Evolutionary conservation across 2,888 invertebrate species (phyloP), one percentile per base, ranked within the genome.

Genomic region (Apamea monoglypha): DNA sequence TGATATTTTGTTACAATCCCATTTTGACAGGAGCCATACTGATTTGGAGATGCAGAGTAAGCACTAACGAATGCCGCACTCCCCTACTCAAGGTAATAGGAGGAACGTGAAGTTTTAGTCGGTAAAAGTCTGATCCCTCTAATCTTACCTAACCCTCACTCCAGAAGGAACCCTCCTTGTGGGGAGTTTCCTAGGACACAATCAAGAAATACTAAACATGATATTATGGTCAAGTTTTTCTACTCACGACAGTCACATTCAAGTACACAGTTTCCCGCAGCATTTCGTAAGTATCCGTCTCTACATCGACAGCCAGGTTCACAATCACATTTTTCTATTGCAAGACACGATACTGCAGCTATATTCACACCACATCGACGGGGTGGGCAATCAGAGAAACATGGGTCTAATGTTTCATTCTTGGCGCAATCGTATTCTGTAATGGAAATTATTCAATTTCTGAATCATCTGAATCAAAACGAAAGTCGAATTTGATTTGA

Each of bases 361-460:
- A 84, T 87, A 25, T 84, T 84, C 14, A 87, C 79, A 21, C 84
- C 84, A 7, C 84, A 84, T 0, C 21, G 8, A 0, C 87, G 84
- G 2, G 84, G 84, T n/a, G 84, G 84, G 36, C 84, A 84, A 16
- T 1, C 29, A 56, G 87, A 83, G 18, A 66, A 36, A 72, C 84
- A 84, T 16, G 25, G 40, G n/a, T 84, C 84, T 47, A 84, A 40
- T 8, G 87, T 84, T 61, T 84, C 84, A n/a, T 84, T 84, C 47
- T 61, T 81, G 59, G 80, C 77, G 53, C 82, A 85, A 4, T 85
- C 69, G 12, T 75, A 71, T 53, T 81, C 86, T 87, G 75, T 69
- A 74, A 88, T 56, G 8, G n/a, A n/a, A 40, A 72, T 25, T 36
- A 18, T 47, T 12, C 12, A 21, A 40, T 4, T 63, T 21, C 40